Base-by-base conservation (phyloP, 2,888 invertebrate species). In the Diachrysia chrysitis region DNA sequence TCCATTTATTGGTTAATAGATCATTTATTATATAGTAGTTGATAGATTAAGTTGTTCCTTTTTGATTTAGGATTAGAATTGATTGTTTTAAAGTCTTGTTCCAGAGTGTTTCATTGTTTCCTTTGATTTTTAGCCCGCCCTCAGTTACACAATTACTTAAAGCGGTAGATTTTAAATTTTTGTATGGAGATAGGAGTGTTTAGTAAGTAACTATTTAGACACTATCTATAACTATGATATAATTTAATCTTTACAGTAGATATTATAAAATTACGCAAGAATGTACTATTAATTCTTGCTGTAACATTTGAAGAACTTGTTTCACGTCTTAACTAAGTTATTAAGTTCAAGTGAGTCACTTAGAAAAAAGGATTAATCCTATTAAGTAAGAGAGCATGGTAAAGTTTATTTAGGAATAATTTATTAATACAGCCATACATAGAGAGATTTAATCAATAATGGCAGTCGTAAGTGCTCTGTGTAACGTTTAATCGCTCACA, bases 1-100 rank as follows among this genome's bases (percentile, higher is more conserved):
- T 71, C 63, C 58, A 74, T 77, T 70, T 68, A 69, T 71, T 69
- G 66, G 53, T 37, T 66, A 57, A 70, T 57, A 69, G 60, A 77
- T 69, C 0, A 65, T 69, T 71, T 77, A 63, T 66, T 78, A 37
- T 66, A 32, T 35, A 54, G 63, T 32, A 51, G 48, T 21, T 51
- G 21, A 63, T 63, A 55, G 46, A 61, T 64, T 64, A 62, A 53
- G 51, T 60, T 35, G 37, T 48, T 25, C 17, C 42, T 63, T 56
- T 63, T 59, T 65, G 48, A 63, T 42, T 42, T 9, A 10, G 19
- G 19, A 19, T 19, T 51, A 51, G 10, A 12, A 21, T 10, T 10
- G 37, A 42, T 51, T 51, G 48, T 19, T 19, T 19, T 2, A 51
- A 51, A 21, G 10, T 51, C 48, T 21, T 19, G 48, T 42, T 42